phyloP scores from a whole-genome alignment of 53 echinoderm and acorn worm genomes.

The Echinarachnius parma region DNA sequence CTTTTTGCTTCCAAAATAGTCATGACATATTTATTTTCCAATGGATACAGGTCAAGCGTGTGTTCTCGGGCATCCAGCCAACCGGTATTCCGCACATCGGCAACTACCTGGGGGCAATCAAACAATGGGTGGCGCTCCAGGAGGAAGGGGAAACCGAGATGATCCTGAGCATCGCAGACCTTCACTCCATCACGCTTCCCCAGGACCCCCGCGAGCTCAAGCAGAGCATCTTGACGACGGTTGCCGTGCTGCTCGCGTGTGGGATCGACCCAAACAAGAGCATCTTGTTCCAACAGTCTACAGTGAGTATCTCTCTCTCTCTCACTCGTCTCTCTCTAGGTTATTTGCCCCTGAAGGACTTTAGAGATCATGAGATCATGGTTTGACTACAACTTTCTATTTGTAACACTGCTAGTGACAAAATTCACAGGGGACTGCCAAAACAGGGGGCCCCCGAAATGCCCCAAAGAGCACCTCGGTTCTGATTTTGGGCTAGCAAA shows the following conservation, averaged over 20 bases:
- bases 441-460: no score
- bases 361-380: no score
- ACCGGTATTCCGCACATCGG: slow-evolving; percentile 93
- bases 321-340: no score
- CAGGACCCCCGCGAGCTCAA: slow-evolving; percentile 70
- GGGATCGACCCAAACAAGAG: slow-evolving; percentile 82
- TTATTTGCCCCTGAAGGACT: no score
- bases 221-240: slow-evolving; percentile 60
- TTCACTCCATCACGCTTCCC: slow-evolving; percentile 91
- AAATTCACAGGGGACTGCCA: no score
- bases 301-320: slow-evolving; percentile 70
- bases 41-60: slow-evolving; percentile 27
- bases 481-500: no score
- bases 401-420: no score
- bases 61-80: slow-evolving; percentile 96
- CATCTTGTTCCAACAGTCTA: slow-evolving; percentile 93
- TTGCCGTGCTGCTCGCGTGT: slow-evolving; percentile 81
- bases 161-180: slow-evolving; percentile 79
- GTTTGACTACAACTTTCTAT: no score
- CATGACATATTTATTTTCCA: not conserved
- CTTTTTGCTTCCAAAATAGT: no score
- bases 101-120: slow-evolving; percentile 93
- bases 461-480: no score
- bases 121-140: slow-evolving; percentile 82
- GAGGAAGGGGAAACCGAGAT: slow-evolving; percentile 48